phyloP scores from a whole-genome alignment of 2,797 vertebrate genomes.

The Eidolon dupreanum region DNA sequence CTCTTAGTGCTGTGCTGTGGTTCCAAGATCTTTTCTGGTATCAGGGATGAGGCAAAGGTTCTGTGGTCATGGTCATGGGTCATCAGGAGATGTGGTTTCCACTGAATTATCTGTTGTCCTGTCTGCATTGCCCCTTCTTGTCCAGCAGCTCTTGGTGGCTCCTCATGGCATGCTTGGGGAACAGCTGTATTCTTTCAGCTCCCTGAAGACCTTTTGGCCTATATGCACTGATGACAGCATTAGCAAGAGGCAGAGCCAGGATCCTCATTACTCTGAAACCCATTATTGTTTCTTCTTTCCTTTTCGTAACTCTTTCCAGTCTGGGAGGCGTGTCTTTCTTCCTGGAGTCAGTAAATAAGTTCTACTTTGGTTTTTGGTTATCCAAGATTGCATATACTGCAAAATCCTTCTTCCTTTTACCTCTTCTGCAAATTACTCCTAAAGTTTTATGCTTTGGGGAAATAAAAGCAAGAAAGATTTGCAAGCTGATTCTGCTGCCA shows the following conservation, averaged over 20 bases:
- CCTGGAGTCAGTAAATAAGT: background rate
- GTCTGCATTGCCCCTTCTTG: background rate
- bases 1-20: background rate
- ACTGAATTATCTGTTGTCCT: background rate
- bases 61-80: background rate
- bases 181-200: background rate
- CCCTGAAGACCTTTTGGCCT: background rate
- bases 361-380: background rate
- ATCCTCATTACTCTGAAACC: background rate
- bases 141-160: background rate
- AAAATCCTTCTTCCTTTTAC: conserved; percentile 14
- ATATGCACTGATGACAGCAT: background rate
- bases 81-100: background rate
- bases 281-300: background rate
- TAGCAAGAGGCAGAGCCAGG: background rate
- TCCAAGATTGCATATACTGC: background rate
- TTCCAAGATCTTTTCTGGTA: background rate
- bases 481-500: conserved; percentile 19
- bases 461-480: conserved; percentile 60
- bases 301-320: background rate
- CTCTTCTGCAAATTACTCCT: conserved; percentile 22
- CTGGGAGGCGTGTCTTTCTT: background rate
- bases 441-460: background rate
- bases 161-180: background rate
- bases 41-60: background rate